Conservation (phyloP, 2,113 vertebrate species). For the Potamarius usumacintae region DNA sequence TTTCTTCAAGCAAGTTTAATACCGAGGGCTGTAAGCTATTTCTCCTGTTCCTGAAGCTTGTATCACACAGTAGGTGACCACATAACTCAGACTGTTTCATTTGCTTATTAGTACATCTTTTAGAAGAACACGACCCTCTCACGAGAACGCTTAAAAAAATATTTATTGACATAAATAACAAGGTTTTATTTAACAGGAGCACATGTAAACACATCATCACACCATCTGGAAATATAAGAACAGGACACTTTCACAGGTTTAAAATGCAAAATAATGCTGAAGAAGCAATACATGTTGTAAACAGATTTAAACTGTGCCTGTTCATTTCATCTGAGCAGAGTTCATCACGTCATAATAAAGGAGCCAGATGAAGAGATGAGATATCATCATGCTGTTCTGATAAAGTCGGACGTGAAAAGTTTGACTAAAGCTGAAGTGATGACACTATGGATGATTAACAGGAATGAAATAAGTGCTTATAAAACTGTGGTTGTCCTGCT, state of each 20-base stretch:
- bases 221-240: background rate
- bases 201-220: background rate
- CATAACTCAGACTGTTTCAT: background rate
- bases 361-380: background rate
- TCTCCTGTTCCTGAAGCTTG: background rate
- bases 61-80: background rate
- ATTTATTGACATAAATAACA: constrained; percentile 18
- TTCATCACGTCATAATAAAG: background rate
- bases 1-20: background rate
- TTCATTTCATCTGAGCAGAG: background rate
- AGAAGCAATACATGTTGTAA: background rate
- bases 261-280: background rate
- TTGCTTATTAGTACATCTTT: background rate
- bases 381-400: background rate
- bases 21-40: background rate
- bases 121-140: background rate
- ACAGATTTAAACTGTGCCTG: background rate
- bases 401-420: background rate
- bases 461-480: background rate
- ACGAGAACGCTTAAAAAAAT: background rate
- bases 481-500: background rate
- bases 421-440: background rate
- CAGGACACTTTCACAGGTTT: background rate
- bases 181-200: background rate
- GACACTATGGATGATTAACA: background rate